Percentiles rank a stretch among this genome's conserved stretches.
Conservation (phyloP, 2,797 vertebrate species). For the Scyliorhinus canicula region DNA sequence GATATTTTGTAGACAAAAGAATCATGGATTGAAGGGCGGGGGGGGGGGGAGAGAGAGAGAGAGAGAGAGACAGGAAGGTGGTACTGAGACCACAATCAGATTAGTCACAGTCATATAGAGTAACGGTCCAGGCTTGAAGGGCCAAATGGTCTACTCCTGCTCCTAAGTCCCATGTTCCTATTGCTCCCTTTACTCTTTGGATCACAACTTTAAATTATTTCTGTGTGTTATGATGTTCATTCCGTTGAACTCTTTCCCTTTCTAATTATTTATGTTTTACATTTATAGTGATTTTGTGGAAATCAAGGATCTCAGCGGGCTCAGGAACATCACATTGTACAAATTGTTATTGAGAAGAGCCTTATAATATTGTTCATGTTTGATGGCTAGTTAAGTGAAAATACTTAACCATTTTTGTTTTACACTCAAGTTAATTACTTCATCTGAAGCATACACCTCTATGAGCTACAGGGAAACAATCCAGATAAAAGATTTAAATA, state of each 20-base stretch:
- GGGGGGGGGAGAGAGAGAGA: too few relatives aligned
- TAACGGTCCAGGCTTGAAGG: too few relatives aligned
- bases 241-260: neutral
- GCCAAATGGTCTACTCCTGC: too few relatives aligned
- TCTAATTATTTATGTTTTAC: neutral
- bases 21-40: too few relatives aligned
- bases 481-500: neutral
- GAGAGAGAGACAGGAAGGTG: too few relatives aligned
- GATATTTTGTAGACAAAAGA: too few relatives aligned
- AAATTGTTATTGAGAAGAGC: neutral
- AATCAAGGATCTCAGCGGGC: neutral
- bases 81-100: too few relatives aligned
- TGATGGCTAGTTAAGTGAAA: neutral
- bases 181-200: neutral
- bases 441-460: neutral
- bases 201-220: neutral
- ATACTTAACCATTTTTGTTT: neutral
- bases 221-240: neutral
- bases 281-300: neutral
- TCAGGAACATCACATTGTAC: neutral
- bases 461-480: conserved; percentile 3
- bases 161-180: too few relatives aligned
- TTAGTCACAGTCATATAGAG: too few relatives aligned
- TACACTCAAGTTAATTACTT: neutral
- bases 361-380: neutral